Evolutionary conservation across 2,797 vertebrate species (phyloP), one percentile per base, ranked within the genome.

Genomic region (Microctenopoma steveboyesi): DNA sequence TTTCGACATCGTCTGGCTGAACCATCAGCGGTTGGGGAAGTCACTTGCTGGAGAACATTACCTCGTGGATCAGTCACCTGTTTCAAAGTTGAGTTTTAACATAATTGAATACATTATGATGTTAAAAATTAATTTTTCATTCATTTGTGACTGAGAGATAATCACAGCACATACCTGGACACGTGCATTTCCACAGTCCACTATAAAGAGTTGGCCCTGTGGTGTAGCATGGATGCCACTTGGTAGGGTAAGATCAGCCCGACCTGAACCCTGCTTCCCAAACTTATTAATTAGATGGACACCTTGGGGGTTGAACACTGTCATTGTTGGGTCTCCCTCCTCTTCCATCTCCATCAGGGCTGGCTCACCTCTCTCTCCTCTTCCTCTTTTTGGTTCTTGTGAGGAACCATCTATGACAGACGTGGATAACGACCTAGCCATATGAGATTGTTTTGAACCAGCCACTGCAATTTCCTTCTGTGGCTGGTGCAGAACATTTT

Each of bases 151-250:
- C 22, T 22, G 22, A 22, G 22, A 22, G 22, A 22, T 22, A 16
- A 51, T 70, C 7, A 67, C 14, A 69, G 71, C 18, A 80, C 83
- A 58, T 82, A 92, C 90, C 91, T 96, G 95, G 66, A 95, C 71
- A 18, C 95, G 92, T 14, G 92, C 90, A 62, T 96, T 96, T 55
- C 95, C 95, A 16, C 93, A 95, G 73, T 96, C 95, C 30, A 94
- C 95, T 30, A 95, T 87, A 46, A 93, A 95, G 39, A 96, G 88
- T 16, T 94, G 90, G 3, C 94, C 94, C 37, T 93, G 90, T 7
- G 87, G 78, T 2, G 92, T 92, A n/a, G 82, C 82, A 28, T 94
- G 91, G 42, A 95, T 78, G 8, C 95, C 95, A 74, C 93, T 94
- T 13, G 94, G 95, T 4, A 96, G 81, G 4, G 91, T 93, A 50